Percentiles rank a stretch among this genome's conserved stretches.
These are phyloP conservation scores for Hymenopus coronatus DNA, from an alignment of 2,888 invertebrate genomes.

Conservation along the genomic window DNA sequence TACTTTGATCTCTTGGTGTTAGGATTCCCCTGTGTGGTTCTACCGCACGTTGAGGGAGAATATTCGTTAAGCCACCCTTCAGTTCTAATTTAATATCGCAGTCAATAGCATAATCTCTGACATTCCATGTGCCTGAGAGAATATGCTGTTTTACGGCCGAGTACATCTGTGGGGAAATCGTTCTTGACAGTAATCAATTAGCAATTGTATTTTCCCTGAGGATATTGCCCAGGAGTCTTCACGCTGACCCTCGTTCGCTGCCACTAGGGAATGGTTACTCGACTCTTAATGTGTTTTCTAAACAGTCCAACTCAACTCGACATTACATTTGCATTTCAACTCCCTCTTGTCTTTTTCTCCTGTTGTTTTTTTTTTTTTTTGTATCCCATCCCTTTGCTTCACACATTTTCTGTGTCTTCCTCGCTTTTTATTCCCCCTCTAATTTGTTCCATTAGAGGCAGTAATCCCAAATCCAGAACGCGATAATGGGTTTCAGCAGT, in stretches of 20 bases:
- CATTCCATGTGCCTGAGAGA: too few species aligned
- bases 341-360: not conserved
- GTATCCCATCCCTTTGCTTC: not conserved
- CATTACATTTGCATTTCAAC: not conserved
- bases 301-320: not conserved
- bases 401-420: not conserved
- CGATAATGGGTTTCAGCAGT: constrained; percentile 8
- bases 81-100: too few species aligned
- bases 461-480: constrained; percentile 8
- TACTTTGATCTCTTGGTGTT: too few species aligned
- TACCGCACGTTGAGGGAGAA: too few species aligned
- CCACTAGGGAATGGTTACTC: not conserved
- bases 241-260: not conserved
- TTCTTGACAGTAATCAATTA: not conserved
- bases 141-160: not conserved
- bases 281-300: not conserved
- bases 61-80: too few species aligned
- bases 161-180: not conserved
- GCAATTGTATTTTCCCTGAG: too few species aligned
- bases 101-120: too few species aligned
- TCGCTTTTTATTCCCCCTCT: not conserved
- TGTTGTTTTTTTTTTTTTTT: not conserved
- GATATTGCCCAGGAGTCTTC: not conserved
- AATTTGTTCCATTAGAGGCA: constrained; percentile 19
- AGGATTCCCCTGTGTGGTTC: too few species aligned